Percentiles rank a stretch among this genome's conserved stretches.
phyloP scores from a whole-genome alignment of 2,888 invertebrate genomes.

The Phortica magna region DNA sequence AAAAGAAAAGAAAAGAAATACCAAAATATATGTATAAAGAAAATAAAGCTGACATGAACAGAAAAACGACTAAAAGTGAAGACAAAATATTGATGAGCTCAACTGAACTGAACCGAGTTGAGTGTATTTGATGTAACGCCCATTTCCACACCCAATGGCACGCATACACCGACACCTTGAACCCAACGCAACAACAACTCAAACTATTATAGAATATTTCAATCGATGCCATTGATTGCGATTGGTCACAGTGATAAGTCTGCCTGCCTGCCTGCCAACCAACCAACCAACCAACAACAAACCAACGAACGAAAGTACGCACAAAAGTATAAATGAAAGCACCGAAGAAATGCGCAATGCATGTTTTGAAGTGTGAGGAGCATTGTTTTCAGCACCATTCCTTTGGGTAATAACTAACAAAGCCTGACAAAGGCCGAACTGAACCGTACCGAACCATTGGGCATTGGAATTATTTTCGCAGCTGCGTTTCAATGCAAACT shows the following conservation, averaged over 20 bases:
- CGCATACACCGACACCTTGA: background rate
- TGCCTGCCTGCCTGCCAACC: background rate
- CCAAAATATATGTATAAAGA: background rate
- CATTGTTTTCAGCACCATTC: too few species aligned
- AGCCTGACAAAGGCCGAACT: background rate
- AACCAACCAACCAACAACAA: constrained; percentile 1
- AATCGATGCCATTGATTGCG: constrained; percentile 36
- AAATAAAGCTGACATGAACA: constrained; percentile 21
- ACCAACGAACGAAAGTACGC: background rate
- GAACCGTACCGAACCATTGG: background rate
- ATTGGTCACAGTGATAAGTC: constrained; percentile 37
- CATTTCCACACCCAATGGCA: background rate
- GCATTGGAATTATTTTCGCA: background rate
- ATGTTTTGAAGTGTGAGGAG: background rate
- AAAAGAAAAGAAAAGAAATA: background rate
- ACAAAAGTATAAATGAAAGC: background rate
- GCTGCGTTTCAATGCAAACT: background rate
- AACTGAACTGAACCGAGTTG: background rate
- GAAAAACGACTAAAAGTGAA: background rate
- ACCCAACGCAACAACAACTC: background rate
- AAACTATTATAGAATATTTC: constrained; percentile 30
- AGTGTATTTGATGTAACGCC: background rate
- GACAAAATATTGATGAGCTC: background rate
- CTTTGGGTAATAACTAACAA: background rate
- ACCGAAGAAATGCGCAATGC: background rate